Base-by-base conservation (phyloP, 2,113 vertebrate species). In the Mesembrinibis cayennensis region DNA sequence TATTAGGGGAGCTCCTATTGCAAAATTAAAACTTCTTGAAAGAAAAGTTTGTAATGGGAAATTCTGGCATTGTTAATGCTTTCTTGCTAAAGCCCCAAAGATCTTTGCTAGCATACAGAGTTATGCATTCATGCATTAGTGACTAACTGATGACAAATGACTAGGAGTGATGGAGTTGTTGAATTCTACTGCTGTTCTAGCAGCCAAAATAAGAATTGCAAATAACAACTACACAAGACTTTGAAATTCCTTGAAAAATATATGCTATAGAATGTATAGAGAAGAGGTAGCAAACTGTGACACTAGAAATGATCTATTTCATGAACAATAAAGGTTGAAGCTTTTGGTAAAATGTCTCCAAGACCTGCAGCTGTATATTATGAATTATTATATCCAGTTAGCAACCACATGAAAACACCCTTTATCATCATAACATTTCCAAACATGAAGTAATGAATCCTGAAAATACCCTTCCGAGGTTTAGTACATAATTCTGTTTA, bases 1-100 rank as follows among this genome's bases (percentile, higher is more conserved):
- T 59, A 66, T 78, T 82, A 82, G 78, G 63, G 72, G 47, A 96
- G 91, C 92, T 90, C 71, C 61, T 85, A n/a, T n/a, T 9, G 3
- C 94, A 88, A 95, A 97, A 97, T 95, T 95, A 94, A 97, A 97
- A 97, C 92, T 78, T 96, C 82, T 82, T 93, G 91, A 95, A 96
- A 97, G 93, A 97, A 65, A 97, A 94, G 96, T 62, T 93, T 95
- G 95, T 96, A 96, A 95, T 94, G 74, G 71, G 83, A 97, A 97
- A 93, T 93, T 65, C 78, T 94, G 95, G 90, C 94, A 96, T 53
- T 80, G 90, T 80, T 90, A 95, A 89, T 50, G 80, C 87, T 91
- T 82, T 93, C 74, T 70, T 82, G 85, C 40, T 89, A 85, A 89
- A 96, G 65, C 63, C 82, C 56, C 63, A 71, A 63, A 79, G 92